Percentiles rank a stretch among this genome's conserved stretches.
Conservation (phyloP, 1,140 invertebrate genomes). For the Myzus persicae region DNA sequence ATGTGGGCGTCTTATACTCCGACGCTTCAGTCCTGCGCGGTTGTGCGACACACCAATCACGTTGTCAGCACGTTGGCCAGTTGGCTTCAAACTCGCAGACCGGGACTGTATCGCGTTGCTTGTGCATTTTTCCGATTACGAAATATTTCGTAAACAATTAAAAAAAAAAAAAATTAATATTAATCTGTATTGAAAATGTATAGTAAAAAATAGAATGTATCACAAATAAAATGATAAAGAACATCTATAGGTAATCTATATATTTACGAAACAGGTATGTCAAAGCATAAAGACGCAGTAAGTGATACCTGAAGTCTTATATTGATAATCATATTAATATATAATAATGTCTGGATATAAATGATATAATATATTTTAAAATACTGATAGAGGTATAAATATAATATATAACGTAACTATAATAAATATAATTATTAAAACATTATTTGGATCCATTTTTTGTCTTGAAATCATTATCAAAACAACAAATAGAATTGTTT, state of each 20-base stretch:
- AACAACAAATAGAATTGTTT: background rate
- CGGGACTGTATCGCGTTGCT: slow-evolving; percentile 51
- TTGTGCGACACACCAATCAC: slow-evolving; percentile 44
- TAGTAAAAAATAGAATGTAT: background rate
- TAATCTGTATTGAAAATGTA: background rate
- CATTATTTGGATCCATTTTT: background rate
- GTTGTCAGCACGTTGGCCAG: slow-evolving; percentile 56
- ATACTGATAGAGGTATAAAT: background rate
- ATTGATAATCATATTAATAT: background rate
- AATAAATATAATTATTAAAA: background rate
- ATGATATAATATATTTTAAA: background rate
- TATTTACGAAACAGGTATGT: slow-evolving; percentile 30
- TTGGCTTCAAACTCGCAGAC: background rate
- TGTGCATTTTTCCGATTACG: slow-evolving; percentile 1
- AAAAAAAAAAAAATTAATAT: background rate
- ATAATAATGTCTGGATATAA: background rate
- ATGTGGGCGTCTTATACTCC: slow-evolving; percentile 34
- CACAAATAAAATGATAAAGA: slow-evolving; percentile 27
- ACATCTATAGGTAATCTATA: background rate
- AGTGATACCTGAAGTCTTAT: background rate
- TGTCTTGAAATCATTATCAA: background rate
- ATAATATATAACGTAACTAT: background rate
- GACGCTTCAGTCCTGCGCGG: slow-evolving; percentile 31
- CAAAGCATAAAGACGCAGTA: background rate
- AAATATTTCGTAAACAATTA: background rate